Base-by-base conservation (phyloP, 2,797 vertebrate genomes). In the Sebastes minor region DNA sequence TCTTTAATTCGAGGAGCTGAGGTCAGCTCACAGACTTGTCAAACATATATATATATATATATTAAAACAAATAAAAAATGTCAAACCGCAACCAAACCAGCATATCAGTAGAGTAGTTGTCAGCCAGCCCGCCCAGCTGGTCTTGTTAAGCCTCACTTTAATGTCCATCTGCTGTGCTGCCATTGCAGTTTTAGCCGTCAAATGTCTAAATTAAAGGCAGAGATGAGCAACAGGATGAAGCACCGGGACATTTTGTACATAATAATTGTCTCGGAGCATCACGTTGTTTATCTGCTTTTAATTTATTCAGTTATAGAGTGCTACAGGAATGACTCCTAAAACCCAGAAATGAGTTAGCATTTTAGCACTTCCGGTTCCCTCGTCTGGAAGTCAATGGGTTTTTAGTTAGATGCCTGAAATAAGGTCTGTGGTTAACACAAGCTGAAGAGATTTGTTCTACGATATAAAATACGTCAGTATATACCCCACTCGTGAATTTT, bases 1-100 rank as follows among this genome's bases (percentile, higher is more conserved):
- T 89, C 82, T 78, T 75, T 8, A 60, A 68, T 46, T 69, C 0
- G 70, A 89, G 85, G 83, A 87, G 77, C 74, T 92, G 87, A 79
- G 84, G 86, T 83, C 79, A 78, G 85, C 80, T 86, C 70, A 35
- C 61, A 67, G 72, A 66, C 66, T 32, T 71, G 64, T 75, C 53
- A 63, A 74, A 80, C 75, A 4, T n/a, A 22, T 63, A 61, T 46
- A 46, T 46, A 46, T 42, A 42, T 42, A 46, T 46, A 18, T 23
- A 56, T 13, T 13, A 70, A 28, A 30, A 46, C 16, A 78, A 68
- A 35, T 0, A 61, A 74, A 61, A 18, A 16, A 46, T 46, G 16
- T 49, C 42, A 83, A 77, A 81, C 56, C 30, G 66, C 68, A 82
- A 76, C 78, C 76, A 66, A 83, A 82, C 78, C 85, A 90, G 84